Percentiles rank a stretch among this genome's conserved stretches.
Conservation (phyloP, 2,888 invertebrate species). For the Drosophila multiciliata region DNA sequence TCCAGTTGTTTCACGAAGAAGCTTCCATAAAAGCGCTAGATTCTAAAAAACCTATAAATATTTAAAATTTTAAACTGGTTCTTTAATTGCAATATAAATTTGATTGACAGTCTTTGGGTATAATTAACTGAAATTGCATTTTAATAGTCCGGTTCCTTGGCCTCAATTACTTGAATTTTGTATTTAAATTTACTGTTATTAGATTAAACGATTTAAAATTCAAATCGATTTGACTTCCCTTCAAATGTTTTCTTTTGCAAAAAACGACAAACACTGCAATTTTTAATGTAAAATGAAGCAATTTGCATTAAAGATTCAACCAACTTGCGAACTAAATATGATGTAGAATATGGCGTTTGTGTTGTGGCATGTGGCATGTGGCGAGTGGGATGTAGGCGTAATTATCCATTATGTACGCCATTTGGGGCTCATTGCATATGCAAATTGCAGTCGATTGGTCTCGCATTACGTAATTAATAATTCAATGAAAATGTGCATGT, state of each 20-base stretch:
- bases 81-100: not conserved
- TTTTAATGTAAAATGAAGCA: conserved; percentile 61
- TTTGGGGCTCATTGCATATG: conserved; percentile 68
- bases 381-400: conserved; percentile 27
- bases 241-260: not conserved
- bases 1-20: not conserved
- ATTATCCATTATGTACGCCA: conserved; percentile 49
- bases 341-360: conserved; percentile 10
- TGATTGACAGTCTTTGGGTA: not conserved
- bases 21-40: too few relatives aligned
- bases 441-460: conserved; percentile 76
- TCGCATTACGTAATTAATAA: conserved; percentile 79
- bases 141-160: not conserved
- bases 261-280: conserved; percentile 14
- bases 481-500: conserved; percentile 74
- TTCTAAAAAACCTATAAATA: too few relatives aligned
- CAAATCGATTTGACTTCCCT: not conserved
- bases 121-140: not conserved
- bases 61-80: not conserved
- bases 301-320: conserved; percentile 53
- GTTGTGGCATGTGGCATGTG: conserved; percentile 4
- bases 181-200: not conserved
- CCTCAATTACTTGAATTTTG: not conserved
- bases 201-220: not conserved
- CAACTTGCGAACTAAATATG: not conserved